Base-by-base conservation (phyloP, 2,888 invertebrate species). In the Drosophila cyrtoloma region DNA sequence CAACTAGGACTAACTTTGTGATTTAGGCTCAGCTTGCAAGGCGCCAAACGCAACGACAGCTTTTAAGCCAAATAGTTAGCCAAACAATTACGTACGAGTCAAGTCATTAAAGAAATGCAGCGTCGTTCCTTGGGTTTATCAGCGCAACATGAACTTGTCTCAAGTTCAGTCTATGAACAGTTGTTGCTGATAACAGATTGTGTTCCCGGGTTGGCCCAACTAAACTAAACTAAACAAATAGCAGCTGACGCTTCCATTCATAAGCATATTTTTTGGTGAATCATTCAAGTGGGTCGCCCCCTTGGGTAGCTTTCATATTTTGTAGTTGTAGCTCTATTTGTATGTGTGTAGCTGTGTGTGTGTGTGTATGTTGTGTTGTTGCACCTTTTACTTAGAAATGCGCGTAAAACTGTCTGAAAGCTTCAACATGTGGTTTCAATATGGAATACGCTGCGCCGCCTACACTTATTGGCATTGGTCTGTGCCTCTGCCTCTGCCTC, bases 341-440 rank as follows among this genome's bases (percentile, higher is more conserved):
- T 57, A 35, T 26, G 2, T 16, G 35, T 35, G 16, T 57, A 28
- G 47, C 16, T 47, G 22, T 39, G 47, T 59, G 37, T 59, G 37
- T 59, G 47, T 65, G 57, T 39, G 59, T 51, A 42, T 39, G 60
- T 32, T 56, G 64, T 52, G 65, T 66, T 57, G 80, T 75, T 81
- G 83, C 81, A 82, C 77, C 77, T 81, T 86, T 79, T 75, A 80
- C 86, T 86, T 84, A 84, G 90, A 89, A 90, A 84, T 86, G 90
- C 90, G 90, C 86, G 86, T 89, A 86, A 69, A 82, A 57, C 75
- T 67, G 69, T 56, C 57, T 70, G 77, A 42, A 64, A 72, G 89
- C 89, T 78, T 82, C 86, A 87, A 87, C 86, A 87, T 87, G 86
- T 87, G 86, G 90, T 87, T 87, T 84, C 79, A 70, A 73, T 79